Conservation (phyloP, 2,888 invertebrate genomes). For the Melieria picta region DNA sequence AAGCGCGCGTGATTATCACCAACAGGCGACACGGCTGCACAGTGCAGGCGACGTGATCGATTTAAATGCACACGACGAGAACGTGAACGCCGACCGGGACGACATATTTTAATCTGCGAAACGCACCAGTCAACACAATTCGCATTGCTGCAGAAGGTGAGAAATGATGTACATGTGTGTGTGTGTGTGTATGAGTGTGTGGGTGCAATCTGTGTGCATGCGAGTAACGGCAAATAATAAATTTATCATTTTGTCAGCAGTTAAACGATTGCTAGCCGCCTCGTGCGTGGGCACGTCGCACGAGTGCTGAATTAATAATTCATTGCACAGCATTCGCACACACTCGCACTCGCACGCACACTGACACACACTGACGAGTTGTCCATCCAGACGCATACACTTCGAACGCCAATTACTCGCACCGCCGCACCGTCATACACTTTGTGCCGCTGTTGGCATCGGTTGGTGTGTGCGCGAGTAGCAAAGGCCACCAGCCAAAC, state of each 20-base stretch:
- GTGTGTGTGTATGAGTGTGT: slow-evolving; percentile 29
- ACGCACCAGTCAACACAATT: slow-evolving; percentile 41
- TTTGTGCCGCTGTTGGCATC: background rate
- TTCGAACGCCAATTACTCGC: slow-evolving; percentile 28
- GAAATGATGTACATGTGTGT: slow-evolving; percentile 24
- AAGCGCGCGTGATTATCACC: slow-evolving; percentile 46
- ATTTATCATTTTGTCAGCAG: slow-evolving; percentile 63
- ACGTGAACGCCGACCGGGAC: slow-evolving; percentile 22
- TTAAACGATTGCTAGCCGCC: slow-evolving; percentile 52
- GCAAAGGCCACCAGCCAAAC: background rate
- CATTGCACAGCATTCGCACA: slow-evolving; percentile 44
- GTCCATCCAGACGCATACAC: background rate
- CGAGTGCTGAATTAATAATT: slow-evolving; percentile 49
- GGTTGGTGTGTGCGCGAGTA: slow-evolving; percentile 9
- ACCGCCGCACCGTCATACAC: slow-evolving; percentile 2
- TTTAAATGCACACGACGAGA: background rate
- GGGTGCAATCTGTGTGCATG: slow-evolving; percentile 41
- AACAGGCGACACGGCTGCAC: background rate
- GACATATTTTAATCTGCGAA: slow-evolving; percentile 57
- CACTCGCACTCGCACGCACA: slow-evolving; percentile 28
- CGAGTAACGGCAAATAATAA: slow-evolving; percentile 53
- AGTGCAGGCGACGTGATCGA: slow-evolving; percentile 7
- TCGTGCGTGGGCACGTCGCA: slow-evolving; percentile 33
- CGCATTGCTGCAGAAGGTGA: background rate
- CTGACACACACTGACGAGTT: slow-evolving; percentile 20